Evolutionary conservation across 92 coral and sea anemone genomes (phyloP), one percentile per base, ranked within the genome.

Genomic region (Bergia sp.): DNA sequence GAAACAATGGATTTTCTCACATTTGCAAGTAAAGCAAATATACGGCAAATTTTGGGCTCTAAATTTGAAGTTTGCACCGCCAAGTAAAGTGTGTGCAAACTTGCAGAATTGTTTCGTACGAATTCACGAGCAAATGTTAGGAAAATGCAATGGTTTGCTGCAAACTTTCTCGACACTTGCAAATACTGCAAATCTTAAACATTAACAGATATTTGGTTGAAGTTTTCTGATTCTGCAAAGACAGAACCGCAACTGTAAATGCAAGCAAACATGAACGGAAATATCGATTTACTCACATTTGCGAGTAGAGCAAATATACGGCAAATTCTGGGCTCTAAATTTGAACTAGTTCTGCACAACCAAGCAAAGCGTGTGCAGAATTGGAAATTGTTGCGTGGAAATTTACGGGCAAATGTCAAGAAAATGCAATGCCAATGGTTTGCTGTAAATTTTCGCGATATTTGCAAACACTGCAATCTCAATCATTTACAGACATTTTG

Each of bases 181-280:
- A 75, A 41, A 77, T 77, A 55, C 0, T 55, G 64, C 64, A 55
- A 55, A 8, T 1, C 13, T 77, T 43, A n/a, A 77, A 77, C n/a
- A 74, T 74, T 39, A 38, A 74, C 77, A 76, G 58, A 77, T 21
- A 16, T 77, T 77, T 77, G 81, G 81, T 77, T 77, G 7, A 55
- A n/a, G n/a, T n/a, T n/a, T n/a, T n/a, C n/a, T n/a, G n/a, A 47
- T 76, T 76, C 80, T 76, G 36, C 81, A 44, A 77, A 44, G 81
- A 44, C 58, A 77, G 58, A 43, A 77, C 81, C 58, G 43, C 58
- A 77, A 77, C 45, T 44, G 9, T 77, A 77, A 74, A 77, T 77
- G 81, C 44, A 77, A 15, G 58, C 81, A 42, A 50, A 23, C 81
- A 77, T 21, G 20, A 5, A 69, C 7, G 74, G 39, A 69, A 69